phyloP scores from a whole-genome alignment of 2,888 invertebrate species.

The Dyspetes luteomarginatus region DNA sequence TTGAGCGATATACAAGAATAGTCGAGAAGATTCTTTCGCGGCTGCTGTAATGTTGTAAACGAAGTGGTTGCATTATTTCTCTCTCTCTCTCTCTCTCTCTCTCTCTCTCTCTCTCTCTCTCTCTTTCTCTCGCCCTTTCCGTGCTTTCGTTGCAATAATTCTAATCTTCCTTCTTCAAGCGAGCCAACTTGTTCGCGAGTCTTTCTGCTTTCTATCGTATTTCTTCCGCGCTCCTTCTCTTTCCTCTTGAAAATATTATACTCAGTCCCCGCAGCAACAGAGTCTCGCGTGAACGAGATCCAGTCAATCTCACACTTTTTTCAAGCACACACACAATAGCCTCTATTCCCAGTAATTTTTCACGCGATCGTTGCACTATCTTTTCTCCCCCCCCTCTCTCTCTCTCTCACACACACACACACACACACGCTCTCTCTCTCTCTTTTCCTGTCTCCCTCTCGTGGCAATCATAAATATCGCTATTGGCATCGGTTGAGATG shows the following conservation, averaged over 20 bases:
- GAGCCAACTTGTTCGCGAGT: background rate
- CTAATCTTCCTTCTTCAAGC: conserved; percentile 25
- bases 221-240: background rate
- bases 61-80: conserved; percentile 58
- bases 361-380: conserved; percentile 64
- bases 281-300: conserved; percentile 22
- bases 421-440: conserved; percentile 12
- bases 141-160: conserved; percentile 50
- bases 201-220: too few relatives aligned
- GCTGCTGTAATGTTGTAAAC: conserved; percentile 50
- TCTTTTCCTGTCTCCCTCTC: background rate
- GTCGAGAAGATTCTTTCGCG: conserved; percentile 52
- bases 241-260: background rate
- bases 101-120: too few relatives aligned
- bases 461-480: conserved; percentile 58
- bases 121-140: too few relatives aligned
- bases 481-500: conserved; percentile 62
- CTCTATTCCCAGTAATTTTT: conserved; percentile 60
- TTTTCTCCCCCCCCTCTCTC: conserved; percentile 47
- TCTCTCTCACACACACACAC: background rate
- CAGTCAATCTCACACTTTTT: conserved; percentile 39
- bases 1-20: conserved; percentile 36
- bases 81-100: too few relatives aligned
- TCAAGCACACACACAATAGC: conserved; percentile 58
- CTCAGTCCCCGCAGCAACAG: background rate